Evolutionary conservation across 2,888 invertebrate genomes (phyloP), one percentile per base, ranked within the genome.

Genomic region (Drosophila nr. perissopoda): DNA sequence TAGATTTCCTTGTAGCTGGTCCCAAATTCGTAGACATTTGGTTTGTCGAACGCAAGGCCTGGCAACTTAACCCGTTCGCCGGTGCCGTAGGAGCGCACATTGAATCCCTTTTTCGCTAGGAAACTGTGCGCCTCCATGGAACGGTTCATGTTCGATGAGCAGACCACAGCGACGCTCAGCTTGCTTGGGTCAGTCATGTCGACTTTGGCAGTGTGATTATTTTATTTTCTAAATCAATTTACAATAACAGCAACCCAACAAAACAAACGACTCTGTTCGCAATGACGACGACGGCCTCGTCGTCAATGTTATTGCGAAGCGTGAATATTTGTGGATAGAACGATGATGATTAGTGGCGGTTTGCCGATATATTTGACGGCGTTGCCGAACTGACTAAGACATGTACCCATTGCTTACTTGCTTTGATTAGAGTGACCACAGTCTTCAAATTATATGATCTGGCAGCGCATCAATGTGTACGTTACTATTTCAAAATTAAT

Each of bases 91-190:
- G 99, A 99, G 91, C 97, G 96, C 0, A 99, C 99, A 91, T 96
- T 96, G 92, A 98, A 99, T 18, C 99, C 99, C 91, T 99, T 99
- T 94, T 99, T 99, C 65, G 98, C 97, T 57, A 99, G 94, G 93
- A 99, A 98, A 69, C 97, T 97, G 94, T 99, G 99, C 21, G 99
- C 99, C 94, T 99, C 99, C 99, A 99, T 99, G 90, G 99, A 99
- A 69, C 99, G 95, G 92, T 99, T 99, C 98, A 99, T 99, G 93
- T 99, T 99, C 91, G 99, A 99, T 11, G 99, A 99, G 94, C 99
- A 99, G 83, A 99, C 97, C 64, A 99, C 98, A 31, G 99, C 99
- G 89, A 99, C 95, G 90, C 95, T 96, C 86, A 97, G 93, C 88
- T 95, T 94, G 53, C 90, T 87, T 36, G 78, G 83, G 57, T 84